A percentile compares a stretch with the other conserved stretches of the same genome.
Evolutionary conservation across 2,797 vertebrate genomes (phyloP).

Genomic region (Sebastes hopkinsi): DNA sequence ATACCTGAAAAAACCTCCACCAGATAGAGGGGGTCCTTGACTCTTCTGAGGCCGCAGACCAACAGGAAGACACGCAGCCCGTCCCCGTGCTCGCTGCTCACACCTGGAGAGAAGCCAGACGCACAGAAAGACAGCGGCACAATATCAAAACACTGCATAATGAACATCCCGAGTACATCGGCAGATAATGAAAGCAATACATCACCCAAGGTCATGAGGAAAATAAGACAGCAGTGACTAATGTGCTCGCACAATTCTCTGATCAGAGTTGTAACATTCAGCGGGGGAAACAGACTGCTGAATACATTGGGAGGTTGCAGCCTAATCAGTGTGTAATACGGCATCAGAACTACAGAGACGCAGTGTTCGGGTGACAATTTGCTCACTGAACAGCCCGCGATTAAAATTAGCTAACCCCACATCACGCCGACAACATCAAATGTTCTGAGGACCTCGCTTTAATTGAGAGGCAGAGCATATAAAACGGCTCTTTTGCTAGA

Average conservation of each 20-base stretch:
- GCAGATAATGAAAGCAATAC: slow-evolving; percentile 80
- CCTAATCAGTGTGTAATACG: slow-evolving; percentile 61
- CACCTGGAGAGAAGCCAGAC: slow-evolving; percentile 79
- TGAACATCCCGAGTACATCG: slow-evolving; percentile 72
- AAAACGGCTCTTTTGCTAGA: slow-evolving; percentile 36
- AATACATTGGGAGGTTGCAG: slow-evolving; percentile 59
- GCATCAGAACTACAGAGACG: slow-evolving; percentile 28
- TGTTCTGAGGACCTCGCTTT: slow-evolving; percentile 15
- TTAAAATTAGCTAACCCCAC: slow-evolving; percentile 31
- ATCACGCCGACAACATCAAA: slow-evolving; percentile 36
- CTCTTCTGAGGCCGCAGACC: slow-evolving; percentile 91
- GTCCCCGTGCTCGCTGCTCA: slow-evolving; percentile 62
- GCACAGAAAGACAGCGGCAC: slow-evolving; percentile 56
- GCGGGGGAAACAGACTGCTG: slow-evolving; percentile 51
- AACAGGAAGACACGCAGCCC: slow-evolving; percentile 85
- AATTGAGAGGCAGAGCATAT: slow-evolving; percentile 14
- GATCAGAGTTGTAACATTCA: slow-evolving; percentile 61
- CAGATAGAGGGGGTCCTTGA: slow-evolving; percentile 95
- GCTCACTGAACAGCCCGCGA: slow-evolving; percentile 15
- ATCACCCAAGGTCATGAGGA: slow-evolving; percentile 79
- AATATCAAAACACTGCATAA: slow-evolving; percentile 77
- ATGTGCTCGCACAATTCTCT: slow-evolving; percentile 70
- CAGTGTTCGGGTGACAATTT: slow-evolving; percentile 23
- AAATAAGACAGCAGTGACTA: slow-evolving; percentile 76
- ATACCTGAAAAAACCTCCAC: slow-evolving; percentile 89